A percentile compares a stretch with the other conserved stretches of the same genome.
These are phyloP conservation scores for Calephelis perditalis DNA, from an alignment of 2,888 invertebrate species.

Conservation along the genomic window DNA sequence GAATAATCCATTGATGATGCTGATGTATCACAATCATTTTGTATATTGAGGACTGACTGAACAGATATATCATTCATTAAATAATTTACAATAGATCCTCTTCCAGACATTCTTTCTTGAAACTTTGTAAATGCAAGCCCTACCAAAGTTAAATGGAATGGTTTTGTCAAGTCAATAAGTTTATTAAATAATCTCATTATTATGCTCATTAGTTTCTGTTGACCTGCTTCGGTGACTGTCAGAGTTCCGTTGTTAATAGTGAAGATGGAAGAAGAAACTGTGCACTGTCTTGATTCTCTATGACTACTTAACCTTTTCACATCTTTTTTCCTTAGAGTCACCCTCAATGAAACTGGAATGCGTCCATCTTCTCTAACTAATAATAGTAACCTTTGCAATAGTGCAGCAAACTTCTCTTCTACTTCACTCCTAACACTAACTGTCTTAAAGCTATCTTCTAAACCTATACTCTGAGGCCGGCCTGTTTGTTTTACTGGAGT, in stretches of 20 bases:
- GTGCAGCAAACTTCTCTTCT: constrained; percentile 82
- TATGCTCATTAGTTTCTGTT: constrained; percentile 82
- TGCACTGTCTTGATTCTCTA: constrained; percentile 86
- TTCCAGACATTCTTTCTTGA: constrained; percentile 82
- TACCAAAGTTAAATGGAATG: constrained; percentile 87
- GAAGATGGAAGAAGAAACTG: constrained; percentile 83
- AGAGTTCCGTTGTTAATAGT: constrained; percentile 66
- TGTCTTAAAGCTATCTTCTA: constrained; percentile 88
- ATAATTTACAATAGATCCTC: constrained; percentile 85
- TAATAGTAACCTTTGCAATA: constrained; percentile 83
- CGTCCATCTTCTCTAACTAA: constrained; percentile 88
- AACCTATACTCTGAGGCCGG: constrained; percentile 87
- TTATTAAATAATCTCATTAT: constrained; percentile 87
- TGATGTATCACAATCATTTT: constrained; percentile 74
- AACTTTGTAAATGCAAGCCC: constrained; percentile 91
- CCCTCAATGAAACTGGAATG: constrained; percentile 85
- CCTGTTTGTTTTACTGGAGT: constrained; percentile 85
- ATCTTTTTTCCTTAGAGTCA: constrained; percentile 86
- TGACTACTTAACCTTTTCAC: constrained; percentile 81
- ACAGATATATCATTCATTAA: constrained; percentile 87
- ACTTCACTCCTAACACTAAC: constrained; percentile 86
- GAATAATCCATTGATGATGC: constrained; percentile 68
- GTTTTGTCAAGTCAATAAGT: constrained; percentile 83
- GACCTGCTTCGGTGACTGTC: constrained; percentile 71
- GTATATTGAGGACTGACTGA: constrained; percentile 84